Conservation (phyloP, 30 jellyfish, hydroid and myxozoan genomes). For the Aurelia sp. region DNA sequence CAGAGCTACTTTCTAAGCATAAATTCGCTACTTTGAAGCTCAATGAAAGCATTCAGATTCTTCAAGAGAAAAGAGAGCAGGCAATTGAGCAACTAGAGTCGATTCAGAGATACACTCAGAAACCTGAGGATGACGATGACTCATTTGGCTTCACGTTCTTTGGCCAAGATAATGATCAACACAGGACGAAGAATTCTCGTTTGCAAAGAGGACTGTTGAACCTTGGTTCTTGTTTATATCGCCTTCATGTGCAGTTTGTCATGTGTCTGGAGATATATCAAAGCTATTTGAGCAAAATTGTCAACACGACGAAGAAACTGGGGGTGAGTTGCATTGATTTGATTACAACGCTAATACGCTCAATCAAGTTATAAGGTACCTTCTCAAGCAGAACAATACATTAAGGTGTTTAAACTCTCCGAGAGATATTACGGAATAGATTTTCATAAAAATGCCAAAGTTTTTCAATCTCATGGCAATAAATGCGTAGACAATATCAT, state of each 20-base stretch:
- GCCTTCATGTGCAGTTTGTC: slow-evolving; percentile 91
- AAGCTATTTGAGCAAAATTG: slow-evolving; percentile 65
- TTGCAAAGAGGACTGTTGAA: slow-evolving; percentile 41
- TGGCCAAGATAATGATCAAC: slow-evolving; percentile 39
- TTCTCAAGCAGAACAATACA: too few relatives aligned
- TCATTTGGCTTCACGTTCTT: slow-evolving; percentile 16
- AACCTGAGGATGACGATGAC: slow-evolving; percentile 51
- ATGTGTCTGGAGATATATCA: slow-evolving; percentile 92
- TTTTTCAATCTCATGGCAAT: too few relatives aligned
- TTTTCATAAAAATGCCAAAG: too few relatives aligned
- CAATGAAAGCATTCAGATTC: slow-evolving; percentile 83
- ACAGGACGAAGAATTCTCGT: background rate
- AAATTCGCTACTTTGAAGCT: slow-evolving; percentile 77
- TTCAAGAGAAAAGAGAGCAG: slow-evolving; percentile 91
- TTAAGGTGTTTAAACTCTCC: too few relatives aligned
- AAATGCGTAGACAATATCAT: too few relatives aligned
- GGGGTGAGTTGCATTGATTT: slow-evolving; percentile 51
- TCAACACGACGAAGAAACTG: slow-evolving; percentile 32
- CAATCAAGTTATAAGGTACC: too few relatives aligned
- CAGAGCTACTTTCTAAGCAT: slow-evolving; percentile 74
- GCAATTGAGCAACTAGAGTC: slow-evolving; percentile 80
- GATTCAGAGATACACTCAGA: slow-evolving; percentile 58
- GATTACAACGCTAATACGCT: too few relatives aligned
- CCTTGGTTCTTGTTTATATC: slow-evolving; percentile 79
- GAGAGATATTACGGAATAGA: too few relatives aligned